Percentiles rank a stretch among this genome's conserved stretches.
Conservation (phyloP, 2,888 invertebrate genomes). For the Leistus spinibarbis region DNA sequence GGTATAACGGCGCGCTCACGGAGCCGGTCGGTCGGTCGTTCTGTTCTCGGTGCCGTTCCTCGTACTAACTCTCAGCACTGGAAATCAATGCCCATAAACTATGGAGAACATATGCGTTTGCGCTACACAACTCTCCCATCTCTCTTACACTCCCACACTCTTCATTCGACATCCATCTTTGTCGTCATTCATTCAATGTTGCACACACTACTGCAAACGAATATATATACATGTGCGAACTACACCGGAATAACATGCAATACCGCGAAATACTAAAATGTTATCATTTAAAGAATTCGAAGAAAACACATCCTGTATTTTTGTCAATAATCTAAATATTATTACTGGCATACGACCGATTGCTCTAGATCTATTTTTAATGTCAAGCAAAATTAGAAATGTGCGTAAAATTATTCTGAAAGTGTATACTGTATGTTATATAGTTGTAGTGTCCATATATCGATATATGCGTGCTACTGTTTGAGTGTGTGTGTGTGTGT, state of each 20-base stretch:
- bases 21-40: neutral
- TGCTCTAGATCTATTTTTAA: no score
- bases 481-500: neutral
- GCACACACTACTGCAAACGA: neutral
- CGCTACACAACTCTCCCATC: conserved; percentile 4
- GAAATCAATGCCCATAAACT: conserved; percentile 47
- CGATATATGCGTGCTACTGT: neutral
- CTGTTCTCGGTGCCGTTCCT: neutral
- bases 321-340: no score
- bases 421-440: neutral
- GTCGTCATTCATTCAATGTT: neutral
- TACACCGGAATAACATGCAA: neutral
- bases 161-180: neutral
- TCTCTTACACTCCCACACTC: neutral
- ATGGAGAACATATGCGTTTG: conserved; percentile 45
- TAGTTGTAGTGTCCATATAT: neutral
- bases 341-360: no score
- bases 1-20: neutral
- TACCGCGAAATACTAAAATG: neutral
- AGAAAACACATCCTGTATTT: neutral
- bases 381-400: no score
- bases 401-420: no score
- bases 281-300: neutral
- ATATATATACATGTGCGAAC: neutral
- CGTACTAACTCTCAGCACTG: conserved; percentile 17